Evolutionary conservation across 1,140 invertebrate species (phyloP).

Genomic region (Bombus confusus): DNA sequence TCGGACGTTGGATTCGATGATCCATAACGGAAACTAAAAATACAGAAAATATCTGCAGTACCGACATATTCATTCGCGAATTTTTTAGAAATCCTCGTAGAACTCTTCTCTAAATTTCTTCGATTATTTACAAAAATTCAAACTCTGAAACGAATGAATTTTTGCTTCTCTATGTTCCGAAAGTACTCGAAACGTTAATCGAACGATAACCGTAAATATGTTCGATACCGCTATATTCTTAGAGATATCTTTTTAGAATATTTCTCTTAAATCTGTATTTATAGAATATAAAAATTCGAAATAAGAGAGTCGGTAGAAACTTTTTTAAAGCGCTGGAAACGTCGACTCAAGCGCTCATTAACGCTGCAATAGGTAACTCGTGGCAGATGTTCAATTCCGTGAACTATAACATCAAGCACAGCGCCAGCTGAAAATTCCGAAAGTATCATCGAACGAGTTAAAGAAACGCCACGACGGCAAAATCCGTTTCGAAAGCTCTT

Average conservation of each 20-base stretch:
- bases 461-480: not conserved
- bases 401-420: not conserved
- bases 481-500: conserved; percentile 23
- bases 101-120: not conserved
- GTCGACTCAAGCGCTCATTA: not conserved
- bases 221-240: not conserved
- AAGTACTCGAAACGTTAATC: not conserved
- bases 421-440: not conserved
- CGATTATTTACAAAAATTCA: not conserved
- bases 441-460: not conserved
- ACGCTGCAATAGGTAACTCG: not conserved
- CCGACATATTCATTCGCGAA: not conserved
- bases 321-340: not conserved
- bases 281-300: not conserved
- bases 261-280: not conserved
- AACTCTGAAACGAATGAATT: not conserved
- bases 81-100: not conserved
- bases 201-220: not conserved
- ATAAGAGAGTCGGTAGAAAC: not conserved
- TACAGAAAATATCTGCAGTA: not conserved
- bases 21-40: not conserved
- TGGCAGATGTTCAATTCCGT: not conserved
- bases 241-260: too few relatives aligned
- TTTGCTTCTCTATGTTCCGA: not conserved
- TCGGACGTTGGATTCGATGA: not conserved